Evolutionary conservation across 2,888 invertebrate genomes (phyloP), one percentile per base, ranked within the genome.

Genomic region (Drosophila meridionalis): DNA sequence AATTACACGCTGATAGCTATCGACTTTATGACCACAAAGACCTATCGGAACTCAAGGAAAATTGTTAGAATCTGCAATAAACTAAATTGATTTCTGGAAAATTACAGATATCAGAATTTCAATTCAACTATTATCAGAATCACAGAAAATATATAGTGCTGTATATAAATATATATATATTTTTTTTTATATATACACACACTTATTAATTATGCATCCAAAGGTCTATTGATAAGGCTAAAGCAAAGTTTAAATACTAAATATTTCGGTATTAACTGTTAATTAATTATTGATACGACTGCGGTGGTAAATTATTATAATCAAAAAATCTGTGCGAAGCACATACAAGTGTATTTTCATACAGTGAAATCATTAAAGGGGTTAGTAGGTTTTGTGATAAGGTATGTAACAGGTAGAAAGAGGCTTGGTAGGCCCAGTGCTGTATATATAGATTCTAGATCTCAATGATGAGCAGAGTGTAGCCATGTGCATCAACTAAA

Each of bases 1-100:
- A 80, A 73, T 80, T 73, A 73, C 59, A 20, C 38, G 12, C 53
- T 20, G 63, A 48, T 40, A n/a, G 55, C 47, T 20, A 60, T 20
- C 2, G 28, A 26, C 26, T 28, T 48, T 40, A 32, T 64, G 55
- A 47, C 56, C 32, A 11, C 32, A 47, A 6, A 5, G 14, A 11
- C 6, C 38, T 45, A 47, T 56, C 45, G 40, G 30, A 8, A 64
- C 30, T 11, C 40, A 58, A 47, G 47, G 34, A 60, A 61, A 12
- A 9, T 38, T 9, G 5, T 30, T 34, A 3, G 36, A 20, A 36
- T 36, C 32, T 52, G 8, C 14, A 20, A 52, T 28, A 50, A 50
- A 42, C n/a, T 11, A 4, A 11, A 26, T 26, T n/a, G 0, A 34
- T 4, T 42, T 63, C 26, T 6, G 11, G 11, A 9, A 9, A 42